A percentile compares a stretch with the other conserved stretches of the same genome.
Evolutionary conservation across 1,140 invertebrate genomes (phyloP).

Genomic region (Sesamia nonagrioides): DNA sequence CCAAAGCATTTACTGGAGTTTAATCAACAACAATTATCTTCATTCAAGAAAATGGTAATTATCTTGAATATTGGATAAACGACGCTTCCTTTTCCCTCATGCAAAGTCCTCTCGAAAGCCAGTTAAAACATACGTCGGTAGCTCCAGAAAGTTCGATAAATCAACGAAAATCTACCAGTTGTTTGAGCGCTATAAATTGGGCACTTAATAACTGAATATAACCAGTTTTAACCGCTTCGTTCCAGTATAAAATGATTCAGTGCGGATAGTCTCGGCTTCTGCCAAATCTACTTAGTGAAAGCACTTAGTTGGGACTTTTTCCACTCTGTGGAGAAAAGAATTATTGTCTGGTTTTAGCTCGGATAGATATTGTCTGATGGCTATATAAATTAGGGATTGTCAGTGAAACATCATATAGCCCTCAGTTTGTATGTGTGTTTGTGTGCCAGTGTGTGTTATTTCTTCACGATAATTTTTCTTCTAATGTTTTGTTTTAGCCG

Average conservation of each 20-base stretch:
- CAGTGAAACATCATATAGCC: no score
- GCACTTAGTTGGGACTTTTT: slow-evolving; percentile 61
- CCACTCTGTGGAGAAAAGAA: slow-evolving; percentile 51
- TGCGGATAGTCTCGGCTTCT: slow-evolving; percentile 49
- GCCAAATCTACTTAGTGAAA: slow-evolving; percentile 65
- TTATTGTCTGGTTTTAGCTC: slow-evolving; percentile 53
- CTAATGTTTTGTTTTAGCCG: no score
- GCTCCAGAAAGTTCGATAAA: slow-evolving; percentile 19
- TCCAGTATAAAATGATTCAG: slow-evolving; percentile 58
- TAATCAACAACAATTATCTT: no score
- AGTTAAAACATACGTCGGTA: background rate
- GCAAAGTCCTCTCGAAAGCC: background rate
- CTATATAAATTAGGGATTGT: background rate
- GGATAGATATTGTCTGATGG: slow-evolving; percentile 52
- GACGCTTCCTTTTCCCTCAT: background rate
- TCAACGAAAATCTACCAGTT: slow-evolving; percentile 22
- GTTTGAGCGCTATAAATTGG: slow-evolving; percentile 27
- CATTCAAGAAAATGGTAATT: no score
- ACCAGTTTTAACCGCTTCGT: slow-evolving; percentile 34
- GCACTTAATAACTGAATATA: slow-evolving; percentile 42
- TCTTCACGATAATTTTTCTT: no score
- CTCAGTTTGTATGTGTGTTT: no score
- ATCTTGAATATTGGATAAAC: no score
- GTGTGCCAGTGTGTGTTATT: no score
- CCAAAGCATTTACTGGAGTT: no score